Conservation (phyloP, 2,113 vertebrate genomes). For the Aptenodytes patagonicus region DNA sequence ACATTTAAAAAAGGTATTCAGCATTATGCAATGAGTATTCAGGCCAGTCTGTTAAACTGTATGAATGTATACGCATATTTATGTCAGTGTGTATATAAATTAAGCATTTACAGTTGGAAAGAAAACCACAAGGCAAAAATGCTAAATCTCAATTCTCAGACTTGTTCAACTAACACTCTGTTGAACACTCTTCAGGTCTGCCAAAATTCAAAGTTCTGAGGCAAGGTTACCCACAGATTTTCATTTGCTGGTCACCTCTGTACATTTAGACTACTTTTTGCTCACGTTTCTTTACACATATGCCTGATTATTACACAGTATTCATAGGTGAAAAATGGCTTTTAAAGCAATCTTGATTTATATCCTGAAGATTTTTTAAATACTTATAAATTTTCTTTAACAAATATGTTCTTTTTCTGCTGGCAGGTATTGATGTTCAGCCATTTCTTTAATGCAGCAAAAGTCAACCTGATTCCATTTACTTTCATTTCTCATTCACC, state of each 20-base stretch:
- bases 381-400: background rate
- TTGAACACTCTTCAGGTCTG: background rate
- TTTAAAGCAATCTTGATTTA: background rate
- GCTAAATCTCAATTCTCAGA: background rate
- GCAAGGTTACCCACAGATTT: background rate
- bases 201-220: background rate
- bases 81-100: background rate
- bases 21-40: background rate
- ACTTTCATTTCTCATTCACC: background rate
- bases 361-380: background rate
- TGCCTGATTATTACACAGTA: background rate
- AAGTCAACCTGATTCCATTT: background rate
- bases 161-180: background rate
- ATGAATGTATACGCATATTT: background rate
- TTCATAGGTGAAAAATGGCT: background rate
- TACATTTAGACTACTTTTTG: background rate
- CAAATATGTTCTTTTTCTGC: background rate
- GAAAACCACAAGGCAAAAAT: background rate
- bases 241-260: background rate
- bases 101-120: background rate
- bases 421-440: background rate
- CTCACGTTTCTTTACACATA: background rate
- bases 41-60: background rate
- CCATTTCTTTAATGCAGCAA: background rate
- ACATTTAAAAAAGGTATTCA: background rate